Percentiles rank a stretch among this genome's conserved stretches.
phyloP scores from a whole-genome alignment of 2,888 invertebrate genomes.

The Drosophila testacea region DNA sequence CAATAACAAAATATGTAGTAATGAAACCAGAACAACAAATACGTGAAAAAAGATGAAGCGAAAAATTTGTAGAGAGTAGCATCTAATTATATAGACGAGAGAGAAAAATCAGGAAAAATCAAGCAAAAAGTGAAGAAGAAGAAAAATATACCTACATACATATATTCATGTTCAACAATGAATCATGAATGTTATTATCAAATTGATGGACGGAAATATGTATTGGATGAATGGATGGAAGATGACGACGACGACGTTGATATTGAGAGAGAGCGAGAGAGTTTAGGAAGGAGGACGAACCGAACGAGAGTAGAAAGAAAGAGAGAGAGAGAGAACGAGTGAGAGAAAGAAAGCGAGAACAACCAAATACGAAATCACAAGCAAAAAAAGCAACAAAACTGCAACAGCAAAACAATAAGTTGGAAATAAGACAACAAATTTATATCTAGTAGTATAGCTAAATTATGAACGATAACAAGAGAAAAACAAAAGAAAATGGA shows the following conservation, averaged over 20 bases:
- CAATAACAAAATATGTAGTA: not conserved
- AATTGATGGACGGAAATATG: not conserved
- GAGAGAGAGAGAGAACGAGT: not conserved
- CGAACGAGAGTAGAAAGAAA: slow-evolving; percentile 10
- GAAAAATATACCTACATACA: too few species aligned
- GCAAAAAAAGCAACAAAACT: slow-evolving; percentile 47
- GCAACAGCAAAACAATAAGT: slow-evolving; percentile 74
- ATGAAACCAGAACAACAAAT: slow-evolving; percentile 19
- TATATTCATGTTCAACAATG: slow-evolving; percentile 7
- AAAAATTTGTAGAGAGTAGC: slow-evolving; percentile 29
- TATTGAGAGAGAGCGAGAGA: slow-evolving; percentile 17
- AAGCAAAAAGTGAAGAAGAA: slow-evolving; percentile 5
- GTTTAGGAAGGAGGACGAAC: slow-evolving; percentile 23
- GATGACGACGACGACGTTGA: slow-evolving; percentile 24
- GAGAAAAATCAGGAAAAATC: slow-evolving; percentile 6
- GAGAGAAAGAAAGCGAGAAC: slow-evolving; percentile 17
- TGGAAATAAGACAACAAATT: slow-evolving; percentile 67
- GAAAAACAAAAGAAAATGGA: slow-evolving; percentile 24
- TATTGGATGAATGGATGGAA: slow-evolving; percentile 1
- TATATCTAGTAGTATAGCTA: slow-evolving; percentile 65
- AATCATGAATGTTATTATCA: slow-evolving; percentile 1
- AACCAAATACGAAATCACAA: slow-evolving; percentile 68
- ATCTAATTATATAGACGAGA: slow-evolving; percentile 23
- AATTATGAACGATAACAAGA: slow-evolving; percentile 45
- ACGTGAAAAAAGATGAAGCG: slow-evolving; percentile 15